These are phyloP conservation scores for Anabas testudineus DNA, from an alignment of 2,797 vertebrate genomes.

Conservation along the genomic window DNA sequence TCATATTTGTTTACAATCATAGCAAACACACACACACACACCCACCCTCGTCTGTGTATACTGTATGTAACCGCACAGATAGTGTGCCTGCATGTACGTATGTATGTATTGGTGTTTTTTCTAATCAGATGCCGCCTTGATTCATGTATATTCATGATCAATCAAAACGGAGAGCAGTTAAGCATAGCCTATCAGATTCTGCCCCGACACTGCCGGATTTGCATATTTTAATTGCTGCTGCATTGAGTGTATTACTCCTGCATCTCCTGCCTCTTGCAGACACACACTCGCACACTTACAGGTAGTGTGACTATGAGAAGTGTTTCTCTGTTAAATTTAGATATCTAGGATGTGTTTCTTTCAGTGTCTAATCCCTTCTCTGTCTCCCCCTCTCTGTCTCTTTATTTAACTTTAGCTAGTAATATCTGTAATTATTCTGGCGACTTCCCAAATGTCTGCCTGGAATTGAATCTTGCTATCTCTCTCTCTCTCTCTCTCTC, in stretches of 20 bases:
- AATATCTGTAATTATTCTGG: constrained; percentile 70
- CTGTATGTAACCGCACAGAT: neutral
- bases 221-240: constrained; percentile 75
- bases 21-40: neutral
- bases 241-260: constrained; percentile 55
- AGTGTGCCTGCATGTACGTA: neutral
- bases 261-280: constrained; percentile 36
- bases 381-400: constrained; percentile 16
- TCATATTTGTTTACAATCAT: constrained; percentile 45
- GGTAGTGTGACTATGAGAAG: constrained; percentile 19
- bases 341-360: constrained; percentile 51
- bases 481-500: constrained; percentile 24
- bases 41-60: neutral
- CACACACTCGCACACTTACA: constrained; percentile 11
- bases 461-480: constrained; percentile 58
- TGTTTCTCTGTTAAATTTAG: constrained; percentile 49
- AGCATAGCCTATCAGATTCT: constrained; percentile 70
- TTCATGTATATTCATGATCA: constrained; percentile 71
- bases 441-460: constrained; percentile 56
- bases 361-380: constrained; percentile 39
- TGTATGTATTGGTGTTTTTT: constrained; percentile 19
- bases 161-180: constrained; percentile 67
- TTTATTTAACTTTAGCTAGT: constrained; percentile 54
- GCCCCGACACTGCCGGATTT: constrained; percentile 59
- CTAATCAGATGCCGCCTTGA: constrained; percentile 39